Percentiles rank a stretch among this genome's conserved stretches.
These are phyloP conservation scores for Halisarca cf. caerulea DNA, from an alignment of 37 sponge, comb jelly and placozoan species.

Conservation along the genomic window DNA sequence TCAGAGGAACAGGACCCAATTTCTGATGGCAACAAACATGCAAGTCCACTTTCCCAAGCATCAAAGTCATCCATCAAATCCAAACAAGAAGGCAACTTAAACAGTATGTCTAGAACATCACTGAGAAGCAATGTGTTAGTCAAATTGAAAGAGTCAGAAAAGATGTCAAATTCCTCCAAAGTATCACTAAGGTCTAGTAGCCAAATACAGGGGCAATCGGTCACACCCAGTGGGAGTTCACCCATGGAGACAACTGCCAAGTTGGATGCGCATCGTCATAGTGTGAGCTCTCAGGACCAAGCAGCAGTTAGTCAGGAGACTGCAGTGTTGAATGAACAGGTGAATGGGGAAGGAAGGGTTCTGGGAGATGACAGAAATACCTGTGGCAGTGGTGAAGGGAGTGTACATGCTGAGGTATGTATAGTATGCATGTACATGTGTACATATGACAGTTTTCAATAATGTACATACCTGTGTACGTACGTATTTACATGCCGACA, in stretches of 20 bases:
- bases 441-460: too few species aligned
- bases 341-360: background rate
- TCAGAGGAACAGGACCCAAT: background rate
- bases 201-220: background rate
- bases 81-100: background rate
- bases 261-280: too few species aligned
- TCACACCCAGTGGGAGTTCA: background rate
- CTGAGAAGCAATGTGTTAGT: background rate
- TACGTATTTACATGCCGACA: too few species aligned
- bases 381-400: background rate
- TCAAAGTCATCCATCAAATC: constrained; percentile 14
- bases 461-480: too few species aligned
- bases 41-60: background rate
- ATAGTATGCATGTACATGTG: background rate
- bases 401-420: background rate
- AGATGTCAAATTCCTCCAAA: background rate
- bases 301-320: background rate
- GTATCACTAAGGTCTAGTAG: background rate
- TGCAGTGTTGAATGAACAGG: too few species aligned
- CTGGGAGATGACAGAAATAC: background rate
- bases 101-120: background rate
- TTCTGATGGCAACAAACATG: background rate
- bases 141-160: background rate
- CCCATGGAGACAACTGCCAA: too few species aligned
- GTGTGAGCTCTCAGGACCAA: background rate